These are phyloP conservation scores for Torymus auratus DNA, from an alignment of 2,888 invertebrate genomes.

Conservation along the genomic window DNA sequence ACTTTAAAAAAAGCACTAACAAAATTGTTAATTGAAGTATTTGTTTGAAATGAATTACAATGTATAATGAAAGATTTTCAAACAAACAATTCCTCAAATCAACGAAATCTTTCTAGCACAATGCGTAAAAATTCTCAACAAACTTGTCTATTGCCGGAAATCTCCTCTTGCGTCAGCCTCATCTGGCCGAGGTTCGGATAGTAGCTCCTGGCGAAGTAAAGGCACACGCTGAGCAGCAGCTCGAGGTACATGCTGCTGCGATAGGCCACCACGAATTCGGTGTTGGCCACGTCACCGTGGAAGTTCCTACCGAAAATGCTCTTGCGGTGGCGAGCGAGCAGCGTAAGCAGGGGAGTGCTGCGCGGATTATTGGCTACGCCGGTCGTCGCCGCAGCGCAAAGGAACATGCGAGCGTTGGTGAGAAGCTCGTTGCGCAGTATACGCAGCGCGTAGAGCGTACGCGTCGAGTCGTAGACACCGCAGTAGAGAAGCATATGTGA, in stretches of 20 bases:
- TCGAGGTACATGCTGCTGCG: conserved; percentile 90
- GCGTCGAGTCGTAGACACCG: conserved; percentile 86
- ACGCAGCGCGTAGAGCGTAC: conserved; percentile 85
- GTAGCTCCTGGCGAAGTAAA: conserved; percentile 89
- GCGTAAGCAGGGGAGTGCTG: conserved; percentile 79
- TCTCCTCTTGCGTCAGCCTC: conserved; percentile 83
- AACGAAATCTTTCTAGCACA: too few relatives aligned
- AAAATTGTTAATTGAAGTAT: too few relatives aligned
- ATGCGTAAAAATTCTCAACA: conserved; percentile 30
- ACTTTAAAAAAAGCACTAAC: too few relatives aligned
- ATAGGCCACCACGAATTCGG: conserved; percentile 84
- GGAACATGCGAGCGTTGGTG: conserved; percentile 84
- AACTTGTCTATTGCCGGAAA: conserved; percentile 84
- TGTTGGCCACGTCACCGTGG: conserved; percentile 80
- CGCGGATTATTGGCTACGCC: conserved; percentile 80
- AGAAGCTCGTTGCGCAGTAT: conserved; percentile 85
- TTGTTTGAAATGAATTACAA: too few relatives aligned
- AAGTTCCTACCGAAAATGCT: conserved; percentile 86
- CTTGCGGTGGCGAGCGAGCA: conserved; percentile 86
- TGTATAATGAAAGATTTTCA: too few relatives aligned
- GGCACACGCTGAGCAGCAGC: conserved; percentile 84
- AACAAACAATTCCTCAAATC: too few relatives aligned
- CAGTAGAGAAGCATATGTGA: conserved; percentile 90
- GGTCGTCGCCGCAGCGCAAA: conserved; percentile 87
- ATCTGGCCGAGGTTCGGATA: conserved; percentile 85